Conservation (phyloP, 2,888 invertebrate genomes). For the Pachycephus smyrnensis region DNA sequence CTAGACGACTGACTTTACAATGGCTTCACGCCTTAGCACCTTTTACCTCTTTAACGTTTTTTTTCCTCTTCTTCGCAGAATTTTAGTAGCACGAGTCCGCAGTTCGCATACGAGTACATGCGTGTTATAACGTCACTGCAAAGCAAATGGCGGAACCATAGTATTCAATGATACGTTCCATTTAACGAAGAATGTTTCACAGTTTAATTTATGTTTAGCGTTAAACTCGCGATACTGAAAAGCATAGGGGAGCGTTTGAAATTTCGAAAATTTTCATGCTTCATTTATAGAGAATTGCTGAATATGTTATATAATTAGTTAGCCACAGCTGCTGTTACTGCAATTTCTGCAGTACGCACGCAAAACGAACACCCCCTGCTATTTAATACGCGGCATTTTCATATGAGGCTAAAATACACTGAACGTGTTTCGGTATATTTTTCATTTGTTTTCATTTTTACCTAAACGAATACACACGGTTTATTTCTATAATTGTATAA, state of each 20-base stretch:
- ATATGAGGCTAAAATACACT: neutral
- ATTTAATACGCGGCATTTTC: neutral
- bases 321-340: neutral
- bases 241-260: neutral
- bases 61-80: neutral
- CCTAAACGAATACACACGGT: neutral
- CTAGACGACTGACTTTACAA: neutral
- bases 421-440: neutral
- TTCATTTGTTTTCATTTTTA: neutral
- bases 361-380: neutral
- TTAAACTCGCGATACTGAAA: neutral
- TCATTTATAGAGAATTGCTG: neutral
- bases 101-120: neutral
- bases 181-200: neutral
- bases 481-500: constrained; percentile 7
- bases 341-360: neutral
- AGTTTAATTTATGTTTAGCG: neutral
- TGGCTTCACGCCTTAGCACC: neutral
- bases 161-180: neutral
- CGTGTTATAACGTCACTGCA: neutral
- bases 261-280: neutral
- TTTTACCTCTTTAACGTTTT: neutral
- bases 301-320: neutral
- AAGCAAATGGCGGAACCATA: neutral
- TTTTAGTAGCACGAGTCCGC: neutral